phyloP scores from a whole-genome alignment of 2,797 vertebrate species.

The Pangasius krempfi region DNA sequence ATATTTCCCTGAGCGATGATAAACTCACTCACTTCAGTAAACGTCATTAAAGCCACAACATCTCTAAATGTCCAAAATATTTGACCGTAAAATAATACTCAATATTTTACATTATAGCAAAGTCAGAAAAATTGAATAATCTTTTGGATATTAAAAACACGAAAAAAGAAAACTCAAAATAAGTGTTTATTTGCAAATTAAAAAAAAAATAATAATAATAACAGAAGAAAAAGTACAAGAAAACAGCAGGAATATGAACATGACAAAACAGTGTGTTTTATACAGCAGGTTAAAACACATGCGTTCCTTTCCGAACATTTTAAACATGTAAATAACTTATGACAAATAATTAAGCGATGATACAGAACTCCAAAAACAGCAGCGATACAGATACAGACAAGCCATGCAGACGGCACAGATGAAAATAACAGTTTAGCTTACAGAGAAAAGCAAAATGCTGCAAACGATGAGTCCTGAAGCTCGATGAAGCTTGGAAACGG shows the following conservation, averaged over 20 bases:
- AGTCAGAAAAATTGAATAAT: neutral
- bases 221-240: conserved; percentile 7
- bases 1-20: neutral
- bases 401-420: neutral
- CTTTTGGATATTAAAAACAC: neutral
- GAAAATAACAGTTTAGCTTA: neutral
- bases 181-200: conserved; percentile 22
- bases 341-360: neutral
- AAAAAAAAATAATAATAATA: neutral
- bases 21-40: neutral
- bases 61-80: neutral
- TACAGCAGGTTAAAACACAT: neutral
- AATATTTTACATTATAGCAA: neutral
- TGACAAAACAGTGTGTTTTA: neutral
- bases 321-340: neutral
- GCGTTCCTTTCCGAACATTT: neutral
- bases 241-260: conserved; percentile 3
- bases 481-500: neutral
- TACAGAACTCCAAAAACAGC: neutral
- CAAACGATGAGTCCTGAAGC: neutral
- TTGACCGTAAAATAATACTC: neutral
- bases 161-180: conserved; percentile 4
- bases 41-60: neutral
- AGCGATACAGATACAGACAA: neutral
- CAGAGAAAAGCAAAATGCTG: neutral